phyloP scores from a whole-genome alignment of 1,140 invertebrate genomes.

The Zaprionus africanus region DNA sequence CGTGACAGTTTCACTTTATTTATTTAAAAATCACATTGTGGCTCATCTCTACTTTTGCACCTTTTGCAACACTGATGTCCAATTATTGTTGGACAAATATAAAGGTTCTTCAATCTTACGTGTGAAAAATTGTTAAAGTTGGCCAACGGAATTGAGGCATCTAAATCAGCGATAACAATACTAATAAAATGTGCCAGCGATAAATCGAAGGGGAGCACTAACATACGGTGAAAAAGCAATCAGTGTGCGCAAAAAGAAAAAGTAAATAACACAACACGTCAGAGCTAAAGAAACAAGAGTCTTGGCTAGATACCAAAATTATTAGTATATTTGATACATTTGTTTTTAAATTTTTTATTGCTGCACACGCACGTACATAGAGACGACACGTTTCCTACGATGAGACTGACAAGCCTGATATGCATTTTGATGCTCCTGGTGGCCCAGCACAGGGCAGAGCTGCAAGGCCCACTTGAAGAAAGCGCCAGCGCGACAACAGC shows the following conservation, averaged over 20 bases:
- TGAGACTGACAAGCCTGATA: slow-evolving; percentile 50
- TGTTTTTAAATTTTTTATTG: slow-evolving; percentile 1
- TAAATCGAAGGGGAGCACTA: slow-evolving; percentile 30
- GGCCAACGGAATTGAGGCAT: slow-evolving; percentile 19
- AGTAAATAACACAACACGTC: slow-evolving; percentile 81
- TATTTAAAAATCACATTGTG: slow-evolving; percentile 10
- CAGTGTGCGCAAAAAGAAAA: slow-evolving; percentile 53
- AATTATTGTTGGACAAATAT: slow-evolving; percentile 67
- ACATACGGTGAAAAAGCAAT: slow-evolving; percentile 37
- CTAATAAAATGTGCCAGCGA: slow-evolving; percentile 55
- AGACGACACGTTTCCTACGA: slow-evolving; percentile 30
- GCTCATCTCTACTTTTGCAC: slow-evolving; percentile 27
- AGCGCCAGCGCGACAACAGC: slow-evolving; percentile 39
- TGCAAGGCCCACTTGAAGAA: slow-evolving; percentile 56
- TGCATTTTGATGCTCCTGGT: slow-evolving; percentile 52
- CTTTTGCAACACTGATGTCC: slow-evolving; percentile 43
- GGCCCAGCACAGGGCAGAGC: slow-evolving; percentile 44
- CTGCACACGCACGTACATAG: background rate
- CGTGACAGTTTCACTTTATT: slow-evolving; percentile 21
- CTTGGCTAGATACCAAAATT: slow-evolving; percentile 30
- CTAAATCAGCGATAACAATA: slow-evolving; percentile 14
- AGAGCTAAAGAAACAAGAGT: slow-evolving; percentile 54
- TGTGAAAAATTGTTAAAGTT: slow-evolving; percentile 64
- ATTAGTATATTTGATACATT: slow-evolving; percentile 32
- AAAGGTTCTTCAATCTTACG: slow-evolving; percentile 71